Evolutionary conservation across 2,113 vertebrate species (phyloP).

Genomic region (Theristicus caerulescens): DNA sequence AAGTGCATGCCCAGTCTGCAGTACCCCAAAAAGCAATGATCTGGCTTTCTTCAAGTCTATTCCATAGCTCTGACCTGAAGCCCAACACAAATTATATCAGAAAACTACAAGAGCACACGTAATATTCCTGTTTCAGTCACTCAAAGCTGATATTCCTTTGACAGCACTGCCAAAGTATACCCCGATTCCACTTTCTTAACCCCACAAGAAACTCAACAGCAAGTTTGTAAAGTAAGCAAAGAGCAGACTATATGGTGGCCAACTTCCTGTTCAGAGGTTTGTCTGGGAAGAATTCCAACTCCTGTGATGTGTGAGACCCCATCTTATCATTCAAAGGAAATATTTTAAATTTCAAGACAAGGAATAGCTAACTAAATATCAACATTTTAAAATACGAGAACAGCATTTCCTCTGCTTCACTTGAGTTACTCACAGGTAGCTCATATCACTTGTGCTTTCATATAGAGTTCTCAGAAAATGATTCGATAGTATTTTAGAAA

Average conservation of each 20-base stretch:
- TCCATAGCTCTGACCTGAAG: neutral
- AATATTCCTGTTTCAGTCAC: neutral
- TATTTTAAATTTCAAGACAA: constrained; percentile 27
- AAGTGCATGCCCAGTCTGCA: neutral
- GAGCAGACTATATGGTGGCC: neutral
- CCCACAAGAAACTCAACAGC: neutral
- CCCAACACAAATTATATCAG: neutral
- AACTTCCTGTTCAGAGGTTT: constrained; percentile 14
- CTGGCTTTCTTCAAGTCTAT: neutral
- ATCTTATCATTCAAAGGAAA: constrained; percentile 2
- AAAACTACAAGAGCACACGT: neutral
- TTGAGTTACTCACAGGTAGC: neutral
- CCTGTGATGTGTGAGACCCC: neutral
- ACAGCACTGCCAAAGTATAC: neutral
- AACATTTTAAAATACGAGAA: constrained; percentile 6
- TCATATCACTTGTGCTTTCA: neutral
- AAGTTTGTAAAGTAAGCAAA: neutral
- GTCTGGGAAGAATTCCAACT: constrained; percentile 39
- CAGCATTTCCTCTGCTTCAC: constrained; percentile 1
- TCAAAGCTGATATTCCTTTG: neutral
- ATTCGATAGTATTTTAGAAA: neutral
- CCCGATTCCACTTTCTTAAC: neutral
- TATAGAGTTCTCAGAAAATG: neutral
- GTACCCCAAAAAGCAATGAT: neutral
- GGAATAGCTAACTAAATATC: neutral